Base-by-base conservation (phyloP, 1,140 invertebrate species). In the Theocolax elegans region DNA sequence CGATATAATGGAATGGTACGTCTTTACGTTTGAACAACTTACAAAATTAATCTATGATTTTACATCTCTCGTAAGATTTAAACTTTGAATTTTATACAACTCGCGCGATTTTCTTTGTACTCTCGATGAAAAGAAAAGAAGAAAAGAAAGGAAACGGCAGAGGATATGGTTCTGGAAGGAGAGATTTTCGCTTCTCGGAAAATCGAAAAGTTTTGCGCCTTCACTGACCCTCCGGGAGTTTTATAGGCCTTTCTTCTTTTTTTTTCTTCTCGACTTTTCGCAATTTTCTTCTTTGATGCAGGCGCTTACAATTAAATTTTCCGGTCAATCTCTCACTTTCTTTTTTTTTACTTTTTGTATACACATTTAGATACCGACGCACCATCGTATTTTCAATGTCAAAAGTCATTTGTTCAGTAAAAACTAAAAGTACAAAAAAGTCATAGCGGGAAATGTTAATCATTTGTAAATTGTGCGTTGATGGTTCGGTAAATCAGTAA, bases 221-320 rank as follows among this genome's bases (percentile, higher is more conserved):
- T 21, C 12, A 4, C 29, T 49, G 23, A 66, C 2, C 51, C 49
- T 10, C 17, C 27, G 10, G 51, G n/a, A 25, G 25, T 21, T 31
- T 17, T 1, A 1, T n/a, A 1, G n/a, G 3, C 35, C 17, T 49
- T 35, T 15, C 27, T 23, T 62, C 23, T 17, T 1, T n/a, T 6
- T 29, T 9, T 17, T 31, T n/a, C 17, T 31, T 35, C 10, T 6
- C 2, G 6, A 6, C 27, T 31, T n/a, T 17, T 31, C 17, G 44
- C 44, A 40, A 64, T 64, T 64, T 64, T 53, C 35, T 35, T 40
- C 13, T 38, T 64, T 51, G 17, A 23, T 40, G 29, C 8, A 44
- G 15, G 13, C 56, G 19, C 35, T 2, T 27, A 29, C 23, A 27
- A 60, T 49, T 49, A 49, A 49, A 49, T 44, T 60, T 44, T 44